A percentile compares a stretch with the other conserved stretches of the same genome.
Conservation (phyloP, 1,140 invertebrate species). For the Plectrocnemia conspersa region DNA sequence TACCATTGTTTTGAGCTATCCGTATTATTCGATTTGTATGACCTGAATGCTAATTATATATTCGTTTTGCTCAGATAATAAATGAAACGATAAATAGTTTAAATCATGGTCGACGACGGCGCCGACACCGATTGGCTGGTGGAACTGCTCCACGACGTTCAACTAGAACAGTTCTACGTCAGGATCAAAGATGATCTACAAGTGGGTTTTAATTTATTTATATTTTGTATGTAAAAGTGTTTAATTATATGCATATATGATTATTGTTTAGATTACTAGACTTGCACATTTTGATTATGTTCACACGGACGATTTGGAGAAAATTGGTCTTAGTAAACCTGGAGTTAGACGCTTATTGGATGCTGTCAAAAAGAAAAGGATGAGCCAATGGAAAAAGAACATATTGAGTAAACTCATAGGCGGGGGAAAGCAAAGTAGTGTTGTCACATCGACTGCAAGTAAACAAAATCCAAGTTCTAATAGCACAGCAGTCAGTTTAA, state of each 20-base stretch:
- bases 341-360: conserved; percentile 84
- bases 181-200: conserved; percentile 89
- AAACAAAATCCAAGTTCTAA: conserved; percentile 12
- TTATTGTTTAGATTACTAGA: conserved; percentile 65
- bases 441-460: conserved; percentile 1
- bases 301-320: conserved; percentile 86
- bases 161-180: conserved; percentile 87
- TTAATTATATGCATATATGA: conserved; percentile 21
- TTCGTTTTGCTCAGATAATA: too few species aligned
- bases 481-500: conserved; percentile 49
- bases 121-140: conserved; percentile 75
- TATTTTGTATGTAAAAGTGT: too few species aligned
- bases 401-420: conserved; percentile 83
- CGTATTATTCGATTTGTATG: too few species aligned
- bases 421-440: conserved; percentile 39
- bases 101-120: conserved; percentile 48
- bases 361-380: conserved; percentile 84
- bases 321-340: conserved; percentile 90
- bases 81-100: too few species aligned
- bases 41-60: too few species aligned
- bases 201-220: conserved; percentile 40
- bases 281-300: conserved; percentile 96
- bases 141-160: conserved; percentile 82
- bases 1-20: too few species aligned
- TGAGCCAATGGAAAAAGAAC: conserved; percentile 73